A percentile compares a stretch with the other conserved stretches of the same genome.
Evolutionary conservation across 2,888 invertebrate genomes (phyloP).

Genomic region (Nomada flava): DNA sequence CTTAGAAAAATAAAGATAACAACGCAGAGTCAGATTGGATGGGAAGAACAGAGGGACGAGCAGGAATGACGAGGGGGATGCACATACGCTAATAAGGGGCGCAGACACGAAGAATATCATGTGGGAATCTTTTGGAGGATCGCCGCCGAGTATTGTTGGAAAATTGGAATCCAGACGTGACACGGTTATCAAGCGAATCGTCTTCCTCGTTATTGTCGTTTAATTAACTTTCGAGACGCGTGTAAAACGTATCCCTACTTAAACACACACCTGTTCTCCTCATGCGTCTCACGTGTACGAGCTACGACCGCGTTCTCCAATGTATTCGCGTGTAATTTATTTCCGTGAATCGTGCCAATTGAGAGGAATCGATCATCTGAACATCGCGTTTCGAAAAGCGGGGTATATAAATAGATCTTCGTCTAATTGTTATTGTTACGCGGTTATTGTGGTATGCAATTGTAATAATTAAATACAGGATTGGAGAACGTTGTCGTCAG

Average conservation of each 20-base stretch:
- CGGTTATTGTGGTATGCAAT: not conserved
- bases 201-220: conserved; percentile 55
- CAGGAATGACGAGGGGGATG: not conserved
- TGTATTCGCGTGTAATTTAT: conserved; percentile 23
- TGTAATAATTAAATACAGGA: not conserved
- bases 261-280: conserved; percentile 3
- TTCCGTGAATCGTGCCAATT: not conserved
- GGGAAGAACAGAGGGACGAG: not conserved
- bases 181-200: conserved; percentile 46
- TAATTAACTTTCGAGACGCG: conserved; percentile 43
- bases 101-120: conserved; percentile 17
- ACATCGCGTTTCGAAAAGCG: not conserved
- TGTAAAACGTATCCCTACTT: conserved; percentile 34
- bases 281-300: conserved; percentile 9
- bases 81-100: not conserved
- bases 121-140: conserved; percentile 45
- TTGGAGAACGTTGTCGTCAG: conserved; percentile 24
- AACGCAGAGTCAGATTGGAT: not conserved
- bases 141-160: conserved; percentile 55
- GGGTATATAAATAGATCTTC: not conserved
- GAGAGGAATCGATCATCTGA: no score
- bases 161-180: conserved; percentile 36
- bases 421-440: not conserved
- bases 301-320: conserved; percentile 23
- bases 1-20: conserved; percentile 37